Evolutionary conservation across 1,140 invertebrate genomes (phyloP), one percentile per base, ranked within the genome.

Genomic region (Oryctes rhinoceros): DNA sequence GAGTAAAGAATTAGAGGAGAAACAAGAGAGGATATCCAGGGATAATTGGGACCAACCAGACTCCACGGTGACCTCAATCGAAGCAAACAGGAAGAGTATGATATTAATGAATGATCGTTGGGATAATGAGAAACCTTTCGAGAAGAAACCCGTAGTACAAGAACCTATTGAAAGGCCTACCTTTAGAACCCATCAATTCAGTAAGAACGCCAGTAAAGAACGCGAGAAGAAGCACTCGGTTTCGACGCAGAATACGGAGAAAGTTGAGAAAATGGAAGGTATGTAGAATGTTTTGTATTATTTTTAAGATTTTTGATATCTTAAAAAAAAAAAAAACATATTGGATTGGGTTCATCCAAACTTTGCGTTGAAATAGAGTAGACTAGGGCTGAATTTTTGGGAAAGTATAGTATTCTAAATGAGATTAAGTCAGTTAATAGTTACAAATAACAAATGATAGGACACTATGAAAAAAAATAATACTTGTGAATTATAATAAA

Each of bases 201-300:
- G 90, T 84, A 93, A 87, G 89, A 94, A 87, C 76, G 85, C 85
- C 0, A 44, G 47, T 37, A 88, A 91, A 7, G 93, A 95, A 84
- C 89, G 92, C 0, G 94, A 95, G 82, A 91, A 94, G 83, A 91
- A 93, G 82, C 92, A 92, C 75, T 95, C 94, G n/a, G 89, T 92
- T 0, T 94, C 93, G 0, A 94, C 93, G 4, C 91, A 93, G 82
- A 90, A 91, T 2, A 94, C 94, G 0, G 94, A 94, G 78, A 94
- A 92, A 87, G 92, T 92, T 78, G 93, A 94, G 80, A 90, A 92
- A 80, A 91, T 93, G 78, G 94, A 94, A 87, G 88, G 91, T 92
- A 85, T 89, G 90, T 91, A 3, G 9, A 62, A 62, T n/a, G 20
- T 15, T 62, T 62, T 62, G 1, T 30, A 30, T 30, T 30, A 30